Evolutionary conservation across 2,113 vertebrate genomes (phyloP).

Genomic region (Caretta caretta): DNA sequence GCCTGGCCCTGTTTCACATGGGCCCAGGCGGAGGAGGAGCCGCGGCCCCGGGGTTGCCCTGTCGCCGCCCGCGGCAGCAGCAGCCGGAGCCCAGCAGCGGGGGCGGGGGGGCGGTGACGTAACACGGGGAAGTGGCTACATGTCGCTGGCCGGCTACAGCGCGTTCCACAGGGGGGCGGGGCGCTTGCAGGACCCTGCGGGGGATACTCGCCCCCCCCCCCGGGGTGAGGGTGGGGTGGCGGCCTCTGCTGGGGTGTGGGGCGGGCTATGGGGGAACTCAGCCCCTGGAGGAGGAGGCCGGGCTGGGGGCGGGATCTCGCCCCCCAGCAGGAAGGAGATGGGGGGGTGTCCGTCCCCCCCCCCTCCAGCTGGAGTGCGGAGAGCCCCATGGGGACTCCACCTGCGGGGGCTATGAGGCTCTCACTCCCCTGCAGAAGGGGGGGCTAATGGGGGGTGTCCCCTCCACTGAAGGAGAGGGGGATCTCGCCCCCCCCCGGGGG

Average conservation of each 20-base stretch:
- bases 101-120: not conserved
- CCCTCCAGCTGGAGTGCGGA: not conserved
- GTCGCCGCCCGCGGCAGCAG: not conserved
- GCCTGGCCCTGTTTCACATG: too few species aligned
- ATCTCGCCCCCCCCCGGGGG: not conserved
- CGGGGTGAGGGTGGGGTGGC: not conserved
- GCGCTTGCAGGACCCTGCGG: too few species aligned
- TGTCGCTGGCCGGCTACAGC: not conserved
- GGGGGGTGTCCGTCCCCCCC: too few species aligned
- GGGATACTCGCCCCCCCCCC: fast-evolving
- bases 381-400: not conserved
- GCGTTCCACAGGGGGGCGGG: not conserved
- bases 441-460: too few species aligned
- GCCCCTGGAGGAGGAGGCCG: too few species aligned
- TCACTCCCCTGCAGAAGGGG: too few species aligned
- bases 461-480: too few species aligned
- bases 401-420: too few species aligned
- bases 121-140: not conserved
- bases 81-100: not conserved
- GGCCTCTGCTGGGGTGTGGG: too few species aligned
- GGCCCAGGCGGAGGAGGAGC: not conserved
- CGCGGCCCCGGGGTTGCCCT: not conserved
- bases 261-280: too few species aligned
- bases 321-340: too few species aligned
- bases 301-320: too few species aligned